Base-by-base conservation (phyloP, 2,797 vertebrate species). In the Numenius phaeopus region DNA sequence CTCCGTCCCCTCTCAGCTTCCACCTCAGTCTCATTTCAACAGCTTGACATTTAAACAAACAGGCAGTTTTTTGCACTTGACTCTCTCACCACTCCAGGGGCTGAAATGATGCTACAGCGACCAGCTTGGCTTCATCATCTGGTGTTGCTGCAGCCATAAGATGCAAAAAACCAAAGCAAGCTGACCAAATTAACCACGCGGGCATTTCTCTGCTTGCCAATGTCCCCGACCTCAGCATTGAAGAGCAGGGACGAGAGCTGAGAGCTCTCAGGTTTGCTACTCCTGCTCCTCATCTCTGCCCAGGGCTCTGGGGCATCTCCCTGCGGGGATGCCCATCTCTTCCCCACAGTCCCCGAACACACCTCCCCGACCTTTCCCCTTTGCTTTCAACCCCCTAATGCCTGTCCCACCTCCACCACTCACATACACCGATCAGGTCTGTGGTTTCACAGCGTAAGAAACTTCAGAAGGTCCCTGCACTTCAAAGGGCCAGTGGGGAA, bases 161-260 rank as follows among this genome's bases (percentile, higher is more conserved):
- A 20, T 6, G 70, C 34, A 62, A 49, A 32, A n/a, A 21, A 50
- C 10, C 8, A 34, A 49, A 62, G 58, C 27, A 2, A 39, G 17
- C 4, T 2, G 42, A 29, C 9, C 65, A 18, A 30, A 66, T 54
- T 0, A 40, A 16, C 9, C 47, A 46, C 13, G 2, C 2, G 5
- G 73, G n/a, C 18, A 49, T 71, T n/a, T 40, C 57, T 78, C 49
- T 1, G 14, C 37, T n/a, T 24, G 54, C 7, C 55, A 3, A 1
- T 1, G 0, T 37, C 46, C 26, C 57, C 7, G 9, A 59, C 4
- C 44, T 6, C 0, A 2, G 15, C 9, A 10, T 11, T 3, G 12
- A 27, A 11, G 24, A 46, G 27, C n/a, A 59, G 30, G 29, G 55
- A 17, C 0, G 20, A 59, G 47, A 57, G 23, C 32, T 70, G 57